Conservation (phyloP, 2,888 invertebrate genomes). For the Heliconius hortense region DNA sequence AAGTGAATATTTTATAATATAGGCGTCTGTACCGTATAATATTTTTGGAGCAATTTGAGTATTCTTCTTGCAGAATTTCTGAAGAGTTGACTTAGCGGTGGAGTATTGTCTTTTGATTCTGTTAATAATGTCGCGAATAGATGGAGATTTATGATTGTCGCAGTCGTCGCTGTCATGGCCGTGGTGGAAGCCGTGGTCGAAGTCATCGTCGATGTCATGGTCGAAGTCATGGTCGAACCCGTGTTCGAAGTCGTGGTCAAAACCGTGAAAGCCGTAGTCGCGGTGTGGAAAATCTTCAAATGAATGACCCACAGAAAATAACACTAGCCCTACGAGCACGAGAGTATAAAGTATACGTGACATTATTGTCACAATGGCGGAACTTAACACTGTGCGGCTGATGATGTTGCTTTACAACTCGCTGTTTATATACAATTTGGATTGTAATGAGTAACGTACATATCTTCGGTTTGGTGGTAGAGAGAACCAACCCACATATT, state of each 20-base stretch:
- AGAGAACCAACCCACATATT: too few species aligned
- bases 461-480: too few species aligned
- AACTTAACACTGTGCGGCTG: not conserved
- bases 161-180: not conserved
- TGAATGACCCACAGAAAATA: not conserved
- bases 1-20: slow-evolving; percentile 3
- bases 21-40: not conserved
- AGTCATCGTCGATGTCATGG: not conserved
- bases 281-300: not conserved
- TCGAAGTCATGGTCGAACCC: not conserved
- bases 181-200: not conserved
- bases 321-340: not conserved
- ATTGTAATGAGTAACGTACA: too few species aligned
- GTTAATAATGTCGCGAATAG: not conserved
- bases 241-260: not conserved
- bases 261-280: not conserved
- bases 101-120: not conserved
- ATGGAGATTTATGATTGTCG: not conserved
- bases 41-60: not conserved
- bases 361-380: not conserved
- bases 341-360: not conserved
- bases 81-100: not conserved
- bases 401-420: not conserved
- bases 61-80: not conserved
- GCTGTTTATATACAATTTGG: not conserved